These are phyloP conservation scores for Ceyx melanurus DNA, from an alignment of 2,113 vertebrate species.

Conservation along the genomic window DNA sequence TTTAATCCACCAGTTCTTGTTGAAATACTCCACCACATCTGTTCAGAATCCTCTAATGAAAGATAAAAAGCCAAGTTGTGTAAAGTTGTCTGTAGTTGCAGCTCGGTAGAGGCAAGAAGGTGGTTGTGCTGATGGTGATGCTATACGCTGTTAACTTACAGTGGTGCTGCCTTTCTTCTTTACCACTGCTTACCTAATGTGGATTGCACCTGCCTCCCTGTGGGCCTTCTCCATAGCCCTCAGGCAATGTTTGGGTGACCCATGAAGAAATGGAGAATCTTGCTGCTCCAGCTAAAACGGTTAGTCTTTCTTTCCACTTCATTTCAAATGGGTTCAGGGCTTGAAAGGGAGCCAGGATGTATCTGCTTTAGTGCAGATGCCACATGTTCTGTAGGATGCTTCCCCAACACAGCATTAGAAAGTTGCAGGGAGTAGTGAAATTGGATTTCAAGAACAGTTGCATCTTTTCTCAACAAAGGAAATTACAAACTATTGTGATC, in stretches of 20 bases:
- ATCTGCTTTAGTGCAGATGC: background rate
- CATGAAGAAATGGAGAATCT: slow-evolving; percentile 99
- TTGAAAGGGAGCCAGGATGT: background rate
- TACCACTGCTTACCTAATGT: slow-evolving; percentile 90
- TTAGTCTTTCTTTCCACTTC: slow-evolving; percentile 81
- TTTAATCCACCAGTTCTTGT: background rate
- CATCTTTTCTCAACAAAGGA: background rate
- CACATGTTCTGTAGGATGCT: background rate
- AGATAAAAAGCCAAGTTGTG: slow-evolving; percentile 12
- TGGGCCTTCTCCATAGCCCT: slow-evolving; percentile 84
- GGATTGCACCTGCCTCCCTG: slow-evolving; percentile 81
- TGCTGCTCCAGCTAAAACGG: slow-evolving; percentile 95
- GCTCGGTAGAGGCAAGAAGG: slow-evolving; percentile 60
- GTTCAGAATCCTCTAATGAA: background rate
- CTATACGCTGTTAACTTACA: slow-evolving; percentile 94
- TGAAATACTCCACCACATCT: background rate
- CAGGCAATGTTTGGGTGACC: slow-evolving; percentile 99
- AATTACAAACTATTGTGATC: background rate
- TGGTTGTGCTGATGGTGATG: slow-evolving; percentile 85
- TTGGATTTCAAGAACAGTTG: background rate
- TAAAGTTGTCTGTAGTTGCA: slow-evolving; percentile 68
- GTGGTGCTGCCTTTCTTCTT: slow-evolving; percentile 98
- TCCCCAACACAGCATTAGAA: background rate
- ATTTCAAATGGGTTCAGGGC: background rate
- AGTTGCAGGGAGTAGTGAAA: background rate